Evolutionary conservation across 2,888 invertebrate genomes (phyloP), one percentile per base, ranked within the genome.

Genomic region (Gandaritis pyraliata): DNA sequence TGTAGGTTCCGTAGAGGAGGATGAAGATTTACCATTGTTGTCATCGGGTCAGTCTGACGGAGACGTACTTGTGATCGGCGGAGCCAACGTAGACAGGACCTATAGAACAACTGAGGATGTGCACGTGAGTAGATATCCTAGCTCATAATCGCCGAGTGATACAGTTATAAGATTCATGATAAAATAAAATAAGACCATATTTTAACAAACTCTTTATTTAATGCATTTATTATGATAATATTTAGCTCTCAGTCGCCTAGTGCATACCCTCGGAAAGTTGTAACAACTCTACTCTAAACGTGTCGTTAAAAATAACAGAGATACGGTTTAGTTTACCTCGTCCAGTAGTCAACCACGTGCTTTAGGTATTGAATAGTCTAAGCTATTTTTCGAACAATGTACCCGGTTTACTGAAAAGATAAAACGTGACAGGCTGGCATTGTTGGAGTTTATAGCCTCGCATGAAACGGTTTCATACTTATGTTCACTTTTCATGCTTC

Each of bases 1-100:
- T 16, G 29, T n/a, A 12, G 41, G 53, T 39, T 43, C 50, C 56
- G 33, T 29, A 33, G 61, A 51, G 46, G 23, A 53, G 45, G 61
- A 55, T 57, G 74, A 74, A 59, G 76, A 80, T 57, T 54, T 53
- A 58, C 76, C 76, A 54, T 64, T 77, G 58, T 75, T 75, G 57
- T 54, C 64, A 30, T 58, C 61, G 30, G 68, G 66, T 50, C 66
- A 69, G 29, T 46, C 65, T 11, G 67, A 74, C 12, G 84, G 80
- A 0, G 87, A 88, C 47, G 85, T 95, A 86, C 91, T 96, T 13
- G 94, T 97, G 16, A 94, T 97, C 64, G 97, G 97, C 0, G 97
- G 96, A 3, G 95, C 96, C 6, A 95, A 96, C 67, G 86, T 96
- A 60, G 97, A 97, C 80, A 94, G 95, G 57, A 94, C 95, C 0